Conservation (phyloP, 2,888 invertebrate genomes). For the Lasioglossum zephyrum region DNA sequence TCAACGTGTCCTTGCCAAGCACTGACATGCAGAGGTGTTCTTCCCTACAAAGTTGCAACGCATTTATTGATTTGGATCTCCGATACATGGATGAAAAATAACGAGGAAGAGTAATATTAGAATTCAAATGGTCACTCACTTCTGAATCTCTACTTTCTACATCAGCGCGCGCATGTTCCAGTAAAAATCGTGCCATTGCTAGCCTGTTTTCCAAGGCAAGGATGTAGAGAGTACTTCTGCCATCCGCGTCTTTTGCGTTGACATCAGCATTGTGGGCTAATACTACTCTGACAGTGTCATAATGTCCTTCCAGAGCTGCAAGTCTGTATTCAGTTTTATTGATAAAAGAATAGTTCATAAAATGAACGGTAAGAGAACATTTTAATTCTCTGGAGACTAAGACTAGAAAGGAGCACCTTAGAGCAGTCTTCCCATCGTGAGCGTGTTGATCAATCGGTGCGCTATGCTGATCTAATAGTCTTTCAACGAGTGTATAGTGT, state of each 20-base stretch:
- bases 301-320: constrained; percentile 93
- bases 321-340: constrained; percentile 84
- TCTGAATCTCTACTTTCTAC: constrained; percentile 95
- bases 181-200: constrained; percentile 92
- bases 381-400: not conserved
- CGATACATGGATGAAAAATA: not conserved
- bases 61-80: not conserved
- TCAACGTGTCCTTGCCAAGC: constrained; percentile 98
- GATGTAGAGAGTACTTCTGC: constrained; percentile 95
- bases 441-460: constrained; percentile 94
- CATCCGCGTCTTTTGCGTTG: constrained; percentile 96
- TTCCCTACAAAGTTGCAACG: constrained; percentile 86
- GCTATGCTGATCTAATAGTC: constrained; percentile 90
- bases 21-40: constrained; percentile 95
- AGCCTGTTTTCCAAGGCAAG: constrained; percentile 94
- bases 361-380: not conserved
- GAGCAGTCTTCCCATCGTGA: constrained; percentile 95
- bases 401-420: constrained; percentile 86
- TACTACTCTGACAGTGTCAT: constrained; percentile 90
- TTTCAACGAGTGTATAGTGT: constrained; percentile 89
- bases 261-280: constrained; percentile 92
- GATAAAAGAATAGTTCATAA: constrained; percentile 17
- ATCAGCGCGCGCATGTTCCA: constrained; percentile 91
- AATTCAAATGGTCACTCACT: constrained; percentile 81
- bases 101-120: not conserved